Evolutionary conservation across 2,888 invertebrate genomes (phyloP), one percentile per base, ranked within the genome.

Genomic region (Pyrrhosoma nymphula): DNA sequence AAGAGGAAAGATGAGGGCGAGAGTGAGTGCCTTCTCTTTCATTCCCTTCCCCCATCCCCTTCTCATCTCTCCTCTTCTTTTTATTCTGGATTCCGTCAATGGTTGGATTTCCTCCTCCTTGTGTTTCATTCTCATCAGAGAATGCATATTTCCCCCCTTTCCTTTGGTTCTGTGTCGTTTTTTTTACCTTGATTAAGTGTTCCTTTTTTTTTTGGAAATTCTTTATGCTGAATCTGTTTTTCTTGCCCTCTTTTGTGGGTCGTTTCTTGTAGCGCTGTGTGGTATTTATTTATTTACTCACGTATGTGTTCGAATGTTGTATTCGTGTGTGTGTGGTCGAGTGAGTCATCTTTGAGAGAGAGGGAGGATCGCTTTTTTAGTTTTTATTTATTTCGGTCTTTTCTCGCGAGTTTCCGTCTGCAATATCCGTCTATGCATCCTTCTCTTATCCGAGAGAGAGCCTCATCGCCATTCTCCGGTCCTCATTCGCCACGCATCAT

Each of bases 81-180:
- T 35, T 35, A 35, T 91, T 91, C 23, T 47, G 47, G 47, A 47
- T 91, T 91, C 63, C 56, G 91, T 39, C 91, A 91, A 91, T 91
- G 91, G 91, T 91, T 91, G 60, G 18, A 16, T 90, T 90, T 90
- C 30, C n/a, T 90, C 90, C 91, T 63, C 60, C 91, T 91, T 60
- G 60, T 90, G 91, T 91, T 91, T 91, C 91, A 91, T 91, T 90
- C 56, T 89, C 56, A 56, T 56, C 56, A 14, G 60, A 60, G 60
- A 4, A 20, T 60, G 16, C 60, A 20, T 47, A 47, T 8, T 4
- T 47, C 47, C 47, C 47, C 47, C 47, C 47, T 47, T 47, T 8
- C 4, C 47, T n/a, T 47, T 47, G 8, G 47, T 8, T 47, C 47
- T 2, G 47, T 47, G 47, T 8, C 47, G n/a, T 47, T 47, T 47